Evolutionary conservation across 2,797 vertebrate genomes (phyloP), one percentile per base, ranked within the genome.

Genomic region (Hippocampus kuda): DNA sequence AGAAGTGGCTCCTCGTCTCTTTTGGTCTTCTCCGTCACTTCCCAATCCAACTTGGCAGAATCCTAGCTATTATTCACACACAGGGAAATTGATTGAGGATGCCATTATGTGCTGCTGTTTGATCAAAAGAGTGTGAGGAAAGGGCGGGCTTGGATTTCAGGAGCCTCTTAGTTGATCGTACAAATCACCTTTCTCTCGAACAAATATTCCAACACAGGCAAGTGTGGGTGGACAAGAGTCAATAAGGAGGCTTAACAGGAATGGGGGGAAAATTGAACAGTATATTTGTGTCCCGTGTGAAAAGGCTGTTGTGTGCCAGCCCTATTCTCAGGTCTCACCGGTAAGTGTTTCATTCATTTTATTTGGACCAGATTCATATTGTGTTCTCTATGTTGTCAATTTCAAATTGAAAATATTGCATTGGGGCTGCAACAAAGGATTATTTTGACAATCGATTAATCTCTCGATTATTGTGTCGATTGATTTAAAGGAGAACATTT

Each of bases 31-130:
- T 63, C 20, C 38, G 3, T 42, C 61, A 22, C 61, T 42, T 42
- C 22, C 18, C 18, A 42, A 20, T 38, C 34, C 20, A 13, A 16
- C 11, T 63, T 41, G 69, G 66, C n/a, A 26, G 44, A 46, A 65
- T 24, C 42, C 42, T 13, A 13, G 24, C 63, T 44, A 13, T 65
- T 20, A 46, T n/a, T 20, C 20, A 15, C 62, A 41, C 41, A 65
- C n/a, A 24, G 5, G 18, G 11, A 16, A 22, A 65, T 34, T 68
- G 66, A 77, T 54, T 72, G 38, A 27, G 69, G 69, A 70, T 73
- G 66, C 53, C 66, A 44, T 72, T 67, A 76, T 77, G 79, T 75
- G 63, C 27, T 57, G 26, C 70, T 75, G 79, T 82, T 78, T 82
- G 73, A 75, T 74, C 48, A 56, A 72, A 77, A 38, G 7, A 7